Conservation (phyloP, 2,888 invertebrate genomes). For the Torymus aiolomorphi region DNA sequence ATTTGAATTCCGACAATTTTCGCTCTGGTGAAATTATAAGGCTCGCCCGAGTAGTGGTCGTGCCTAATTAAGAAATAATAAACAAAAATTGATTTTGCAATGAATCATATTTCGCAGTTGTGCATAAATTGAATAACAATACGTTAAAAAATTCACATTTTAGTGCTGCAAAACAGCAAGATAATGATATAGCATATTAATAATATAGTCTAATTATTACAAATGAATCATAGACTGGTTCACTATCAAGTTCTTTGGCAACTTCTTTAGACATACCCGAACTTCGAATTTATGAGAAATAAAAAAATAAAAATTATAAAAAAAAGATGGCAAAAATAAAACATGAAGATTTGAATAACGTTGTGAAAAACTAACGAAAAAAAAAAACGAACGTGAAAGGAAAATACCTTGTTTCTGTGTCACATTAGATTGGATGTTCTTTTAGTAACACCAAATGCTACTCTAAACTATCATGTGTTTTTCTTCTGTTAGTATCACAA, state of each 20-base stretch:
- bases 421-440: slow-evolving; percentile 33
- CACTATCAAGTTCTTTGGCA: slow-evolving; percentile 53
- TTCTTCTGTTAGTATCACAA: slow-evolving; percentile 39
- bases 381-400: not conserved
- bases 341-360: slow-evolving; percentile 11
- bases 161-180: too few relatives aligned
- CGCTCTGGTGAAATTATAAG: too few relatives aligned
- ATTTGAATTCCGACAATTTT: too few relatives aligned
- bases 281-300: slow-evolving; percentile 54
- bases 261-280: slow-evolving; percentile 44
- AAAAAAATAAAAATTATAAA: slow-evolving; percentile 54
- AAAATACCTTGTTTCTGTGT: slow-evolving; percentile 54
- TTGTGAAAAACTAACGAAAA: slow-evolving; percentile 29
- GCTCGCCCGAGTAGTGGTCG: too few relatives aligned
- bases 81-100: too few relatives aligned
- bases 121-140: too few relatives aligned
- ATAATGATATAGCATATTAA: not conserved
- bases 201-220: slow-evolving; percentile 44
- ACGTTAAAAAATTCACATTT: slow-evolving; percentile 63
- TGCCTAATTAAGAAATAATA: too few relatives aligned
- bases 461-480: slow-evolving; percentile 21
- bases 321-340: slow-evolving; percentile 36
- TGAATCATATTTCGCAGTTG: too few relatives aligned
- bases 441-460: slow-evolving; percentile 23
- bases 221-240: slow-evolving; percentile 52